Evolutionary conservation across 2,113 vertebrate species (phyloP), one percentile per base, ranked within the genome.

Genomic region (Phoenicopterus ruber): DNA sequence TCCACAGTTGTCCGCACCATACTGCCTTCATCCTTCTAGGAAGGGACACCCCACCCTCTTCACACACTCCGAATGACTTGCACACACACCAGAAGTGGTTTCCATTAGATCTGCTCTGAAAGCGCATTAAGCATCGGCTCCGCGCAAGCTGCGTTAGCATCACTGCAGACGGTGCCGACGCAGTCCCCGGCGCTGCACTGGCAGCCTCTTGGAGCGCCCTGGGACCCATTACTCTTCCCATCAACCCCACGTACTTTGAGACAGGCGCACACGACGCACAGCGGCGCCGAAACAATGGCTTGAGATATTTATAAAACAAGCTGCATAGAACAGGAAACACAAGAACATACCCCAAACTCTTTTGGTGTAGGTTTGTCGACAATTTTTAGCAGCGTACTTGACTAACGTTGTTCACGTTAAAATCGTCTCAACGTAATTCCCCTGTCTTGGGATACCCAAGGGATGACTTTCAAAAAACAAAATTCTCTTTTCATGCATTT

Each of bases 71-170:
- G 1, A 58, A 16, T 7, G 54, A 66, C 77, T 50, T 13, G 18
- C n/a, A 36, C 50, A 17, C 0, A 1, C 34, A 20, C 55, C 13
- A 58, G 55, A 21, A 59, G 22, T 14, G 8, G 18, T 80, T 81
- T 74, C 74, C 50, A 74, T 52, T 13, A 36, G 61, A 18, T 52
- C 28, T 52, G 42, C 62, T 79, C 26, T 8, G 28, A 32, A 54
- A 73, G 52, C 2, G 0, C 3, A 1, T 40, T 52, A n/a, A 49
- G 40, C 31, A 67, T 10, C 74, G 66, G 62, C 19, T 42, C 55
- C 0, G 1, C 3, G n/a, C 12, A 6, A 34, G 46, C n/a, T 19
- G 36, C 2, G 21, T 32, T 17, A 40, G 58, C 7, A 0, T 52
- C 29, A 29, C 34, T 7, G 3, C 29, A 31, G 49, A 3, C 44